Conservation (phyloP, 2,888 invertebrate species). For the Arctia plantaginis region DNA sequence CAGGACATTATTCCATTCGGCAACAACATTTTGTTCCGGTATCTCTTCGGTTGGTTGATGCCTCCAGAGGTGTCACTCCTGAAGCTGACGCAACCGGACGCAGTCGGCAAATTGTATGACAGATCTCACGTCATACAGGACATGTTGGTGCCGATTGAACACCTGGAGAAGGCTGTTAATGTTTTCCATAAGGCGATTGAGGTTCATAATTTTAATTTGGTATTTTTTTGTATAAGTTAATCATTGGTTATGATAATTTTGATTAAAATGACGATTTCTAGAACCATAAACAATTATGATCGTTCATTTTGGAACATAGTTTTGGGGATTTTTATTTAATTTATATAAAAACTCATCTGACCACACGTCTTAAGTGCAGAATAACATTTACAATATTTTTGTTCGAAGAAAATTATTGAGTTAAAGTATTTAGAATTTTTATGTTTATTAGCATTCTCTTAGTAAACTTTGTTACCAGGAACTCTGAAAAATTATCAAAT, state of each 20-base stretch:
- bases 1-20: constrained; percentile 95
- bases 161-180: constrained; percentile 86
- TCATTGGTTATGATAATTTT: too few species aligned
- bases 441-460: too few species aligned
- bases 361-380: too few species aligned
- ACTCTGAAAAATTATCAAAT: too few species aligned
- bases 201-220: constrained; percentile 66
- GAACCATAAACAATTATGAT: neutral
- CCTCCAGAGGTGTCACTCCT: constrained; percentile 93
- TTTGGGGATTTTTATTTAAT: neutral
- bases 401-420: too few species aligned
- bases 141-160: constrained; percentile 91
- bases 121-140: constrained; percentile 93
- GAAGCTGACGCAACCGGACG: constrained; percentile 91
- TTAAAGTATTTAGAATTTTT: too few species aligned
- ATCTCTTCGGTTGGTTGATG: constrained; percentile 92
- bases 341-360: too few species aligned
- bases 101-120: constrained; percentile 90
- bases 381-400: too few species aligned
- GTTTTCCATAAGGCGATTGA: constrained; percentile 89
- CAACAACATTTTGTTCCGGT: constrained; percentile 90
- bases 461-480: too few species aligned
- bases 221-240: neutral
- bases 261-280: too few species aligned
- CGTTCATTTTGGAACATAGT: neutral